These are phyloP conservation scores for Lordiphosa clarofinis DNA, from an alignment of 1,140 invertebrate species.

Conservation along the genomic window DNA sequence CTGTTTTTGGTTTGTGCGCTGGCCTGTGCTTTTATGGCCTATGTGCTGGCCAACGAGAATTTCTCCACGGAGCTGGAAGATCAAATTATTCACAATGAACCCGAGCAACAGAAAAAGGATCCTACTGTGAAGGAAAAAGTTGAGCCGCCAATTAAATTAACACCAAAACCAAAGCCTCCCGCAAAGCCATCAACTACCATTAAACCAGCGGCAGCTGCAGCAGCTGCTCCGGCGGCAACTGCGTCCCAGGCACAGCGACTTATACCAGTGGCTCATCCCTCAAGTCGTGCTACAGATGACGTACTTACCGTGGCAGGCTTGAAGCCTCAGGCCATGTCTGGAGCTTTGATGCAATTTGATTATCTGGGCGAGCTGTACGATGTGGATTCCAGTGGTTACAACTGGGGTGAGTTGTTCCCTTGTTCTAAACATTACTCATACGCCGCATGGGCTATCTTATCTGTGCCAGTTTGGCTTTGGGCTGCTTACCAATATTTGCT, in stretches of 20 bases:
- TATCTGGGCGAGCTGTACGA: slow-evolving; percentile 72
- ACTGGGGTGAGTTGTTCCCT: slow-evolving; percentile 66
- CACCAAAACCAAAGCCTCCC: slow-evolving; percentile 15
- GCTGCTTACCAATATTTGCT: slow-evolving; percentile 69
- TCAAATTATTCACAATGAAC: slow-evolving; percentile 32
- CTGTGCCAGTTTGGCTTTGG: slow-evolving; percentile 27
- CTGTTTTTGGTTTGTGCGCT: slow-evolving; percentile 69
- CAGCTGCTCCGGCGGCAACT: slow-evolving; percentile 7
- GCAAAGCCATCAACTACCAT: not conserved
- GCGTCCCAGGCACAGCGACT: slow-evolving; percentile 9
- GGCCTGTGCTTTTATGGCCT: slow-evolving; percentile 70
- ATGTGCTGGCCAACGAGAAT: slow-evolving; percentile 72
- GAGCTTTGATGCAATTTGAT: slow-evolving; percentile 52
- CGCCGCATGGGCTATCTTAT: slow-evolving; percentile 63
- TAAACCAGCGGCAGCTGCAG: slow-evolving; percentile 16
- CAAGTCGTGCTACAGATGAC: slow-evolving; percentile 59
- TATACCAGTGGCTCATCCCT: slow-evolving; percentile 37
- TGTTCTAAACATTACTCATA: slow-evolving; percentile 54
- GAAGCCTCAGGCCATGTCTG: slow-evolving; percentile 50
- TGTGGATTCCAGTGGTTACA: slow-evolving; percentile 62
- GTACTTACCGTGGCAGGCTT: slow-evolving; percentile 54
- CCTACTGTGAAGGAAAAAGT: slow-evolving; percentile 22
- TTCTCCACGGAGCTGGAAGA: slow-evolving; percentile 66
- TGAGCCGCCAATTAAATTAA: slow-evolving; percentile 19
- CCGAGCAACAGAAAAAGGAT: not conserved